These are phyloP conservation scores for Stenichneumon culpator DNA, from an alignment of 2,888 invertebrate species.

Conservation along the genomic window DNA sequence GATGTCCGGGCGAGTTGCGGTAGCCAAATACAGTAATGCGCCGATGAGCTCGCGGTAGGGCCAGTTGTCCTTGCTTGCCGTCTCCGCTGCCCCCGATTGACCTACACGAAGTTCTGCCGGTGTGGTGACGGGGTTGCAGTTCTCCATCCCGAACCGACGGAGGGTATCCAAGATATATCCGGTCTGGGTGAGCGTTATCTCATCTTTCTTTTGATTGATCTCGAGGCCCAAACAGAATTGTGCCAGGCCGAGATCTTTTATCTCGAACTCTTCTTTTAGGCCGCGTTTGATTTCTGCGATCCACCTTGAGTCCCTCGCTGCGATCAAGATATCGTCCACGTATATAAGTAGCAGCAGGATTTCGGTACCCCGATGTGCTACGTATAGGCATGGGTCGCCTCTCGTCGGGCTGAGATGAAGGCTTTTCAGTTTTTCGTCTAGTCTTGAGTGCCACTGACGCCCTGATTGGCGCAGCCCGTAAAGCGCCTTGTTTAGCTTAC, in stretches of 20 bases:
- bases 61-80: not conserved
- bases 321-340: slow-evolving; percentile 52
- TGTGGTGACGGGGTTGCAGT: slow-evolving; percentile 13
- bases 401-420: too few relatives aligned
- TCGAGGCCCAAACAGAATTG: slow-evolving; percentile 45
- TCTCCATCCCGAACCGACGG: not conserved
- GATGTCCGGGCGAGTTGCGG: not conserved
- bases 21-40: not conserved
- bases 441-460: slow-evolving; percentile 31
- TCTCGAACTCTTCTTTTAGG: slow-evolving; percentile 28
- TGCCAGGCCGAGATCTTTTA: slow-evolving; percentile 46
- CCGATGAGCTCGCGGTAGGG: not conserved
- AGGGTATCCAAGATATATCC: slow-evolving; percentile 21
- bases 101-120: not conserved
- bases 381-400: slow-evolving; percentile 19
- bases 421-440: too few relatives aligned
- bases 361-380: not conserved
- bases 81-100: not conserved
- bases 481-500: not conserved
- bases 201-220: slow-evolving; percentile 1
- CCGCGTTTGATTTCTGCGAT: slow-evolving; percentile 41
- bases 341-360: slow-evolving; percentile 17
- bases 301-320: slow-evolving; percentile 40
- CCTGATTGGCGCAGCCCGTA: slow-evolving; percentile 8
- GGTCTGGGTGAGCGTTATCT: slow-evolving; percentile 9